A percentile compares a stretch with the other conserved stretches of the same genome.
Conservation (phyloP, 2,113 vertebrate species). For the Paramisgurnus dabryanus region DNA sequence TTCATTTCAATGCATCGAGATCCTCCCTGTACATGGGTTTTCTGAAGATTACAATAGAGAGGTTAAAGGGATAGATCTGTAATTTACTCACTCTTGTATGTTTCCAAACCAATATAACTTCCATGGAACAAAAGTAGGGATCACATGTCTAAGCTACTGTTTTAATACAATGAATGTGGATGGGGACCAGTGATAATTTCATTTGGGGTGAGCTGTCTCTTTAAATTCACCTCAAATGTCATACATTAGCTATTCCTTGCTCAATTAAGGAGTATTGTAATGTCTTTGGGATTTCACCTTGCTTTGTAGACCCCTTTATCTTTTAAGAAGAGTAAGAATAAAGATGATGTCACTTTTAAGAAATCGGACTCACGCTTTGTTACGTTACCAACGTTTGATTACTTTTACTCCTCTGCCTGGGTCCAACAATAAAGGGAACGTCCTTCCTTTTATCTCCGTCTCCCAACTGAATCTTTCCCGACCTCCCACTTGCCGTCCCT, state of each 20-base stretch:
- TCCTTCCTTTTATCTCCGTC: conserved; percentile 24
- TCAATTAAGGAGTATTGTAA: not conserved
- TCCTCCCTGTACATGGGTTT: conserved; percentile 14
- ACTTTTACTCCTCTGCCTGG: conserved; percentile 15
- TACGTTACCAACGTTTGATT: not conserved
- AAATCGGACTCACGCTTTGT: not conserved
- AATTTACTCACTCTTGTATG: too few relatives aligned
- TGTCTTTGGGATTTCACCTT: not conserved
- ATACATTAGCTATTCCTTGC: conserved; percentile 8
- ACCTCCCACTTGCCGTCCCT: conserved; percentile 42
- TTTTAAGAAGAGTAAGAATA: not conserved
- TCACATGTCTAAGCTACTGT: too few relatives aligned
- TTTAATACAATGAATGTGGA: too few relatives aligned
- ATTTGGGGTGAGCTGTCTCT: too few relatives aligned
- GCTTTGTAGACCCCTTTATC: not conserved
- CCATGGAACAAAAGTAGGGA: too few relatives aligned
- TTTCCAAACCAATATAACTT: too few relatives aligned
- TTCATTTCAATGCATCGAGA: conserved; percentile 32
- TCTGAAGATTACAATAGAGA: conserved; percentile 23
- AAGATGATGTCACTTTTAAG: conserved; percentile 13
- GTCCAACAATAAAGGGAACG: conserved; percentile 10
- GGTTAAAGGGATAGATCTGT: not conserved
- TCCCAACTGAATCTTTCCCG: conserved; percentile 9
- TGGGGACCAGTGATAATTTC: too few relatives aligned
- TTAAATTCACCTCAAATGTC: not conserved